These are phyloP conservation scores for Merluccius polli DNA, from an alignment of 2,797 vertebrate species.

Conservation along the genomic window DNA sequence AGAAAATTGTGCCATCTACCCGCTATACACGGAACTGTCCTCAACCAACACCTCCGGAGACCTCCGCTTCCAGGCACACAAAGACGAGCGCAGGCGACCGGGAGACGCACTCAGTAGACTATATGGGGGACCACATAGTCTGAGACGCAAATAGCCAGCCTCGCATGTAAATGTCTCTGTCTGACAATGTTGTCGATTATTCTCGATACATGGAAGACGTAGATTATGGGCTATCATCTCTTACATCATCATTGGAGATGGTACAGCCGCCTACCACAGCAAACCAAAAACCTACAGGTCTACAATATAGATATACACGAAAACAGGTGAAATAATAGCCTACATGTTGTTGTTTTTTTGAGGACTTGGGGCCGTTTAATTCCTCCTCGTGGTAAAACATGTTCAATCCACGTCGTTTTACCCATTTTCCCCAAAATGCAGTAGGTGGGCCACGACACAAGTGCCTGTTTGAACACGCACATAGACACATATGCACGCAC, in stretches of 20 bases:
- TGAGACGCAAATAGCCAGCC: conserved; percentile 12
- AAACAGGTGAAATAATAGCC: background rate
- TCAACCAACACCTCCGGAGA: conserved; percentile 79
- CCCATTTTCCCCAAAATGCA: background rate
- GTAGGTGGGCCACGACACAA: too few relatives aligned
- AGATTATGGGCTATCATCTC: background rate
- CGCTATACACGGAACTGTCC: conserved; percentile 95
- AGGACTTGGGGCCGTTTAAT: background rate
- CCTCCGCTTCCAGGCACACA: conserved; percentile 80
- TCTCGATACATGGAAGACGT: background rate
- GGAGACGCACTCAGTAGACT: too few relatives aligned
- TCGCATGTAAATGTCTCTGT: background rate
- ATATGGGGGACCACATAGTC: background rate
- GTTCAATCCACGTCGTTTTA: background rate
- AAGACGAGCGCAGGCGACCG: too few relatives aligned
- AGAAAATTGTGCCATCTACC: conserved; percentile 99
- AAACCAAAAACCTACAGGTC: background rate
- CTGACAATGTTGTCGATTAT: background rate
- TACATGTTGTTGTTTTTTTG: too few relatives aligned
- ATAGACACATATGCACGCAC: background rate
- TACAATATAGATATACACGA: background rate
- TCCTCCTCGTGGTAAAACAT: background rate
- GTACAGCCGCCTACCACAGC: background rate
- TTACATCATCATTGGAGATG: background rate
- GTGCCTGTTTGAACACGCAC: background rate